Base-by-base conservation (phyloP, 2,888 invertebrate genomes). In the Leptopilina syphax region DNA sequence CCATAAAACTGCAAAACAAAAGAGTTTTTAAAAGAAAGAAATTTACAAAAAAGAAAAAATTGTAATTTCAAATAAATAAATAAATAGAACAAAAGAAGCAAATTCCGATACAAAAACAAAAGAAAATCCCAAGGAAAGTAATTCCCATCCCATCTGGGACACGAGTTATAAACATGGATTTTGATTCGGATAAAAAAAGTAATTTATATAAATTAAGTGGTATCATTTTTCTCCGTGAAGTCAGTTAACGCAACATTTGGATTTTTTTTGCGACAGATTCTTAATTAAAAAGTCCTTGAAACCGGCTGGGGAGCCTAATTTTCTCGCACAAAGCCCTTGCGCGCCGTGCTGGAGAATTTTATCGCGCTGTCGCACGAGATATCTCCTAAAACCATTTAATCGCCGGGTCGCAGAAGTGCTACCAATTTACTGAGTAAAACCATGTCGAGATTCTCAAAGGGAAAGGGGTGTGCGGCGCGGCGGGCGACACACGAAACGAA, bases 341-440 rank as follows among this genome's bases (percentile, higher is more conserved):
- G 44, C 44, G 44, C 5, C 7, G 44, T 44, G 7, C 7, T 44
- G 44, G 44, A 54, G 73, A 73, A 57, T 73, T 73, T 73, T 57
- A 73, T 73, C 73, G 54, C 34, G 9, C 73, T 73, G 27, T 70
- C 13, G 70, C 67, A 83, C 77, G 77, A 80, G 85, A 88, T 87
- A 88, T 86, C 86, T 87, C 81, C 86, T 86, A 89, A 90, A 88
- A 87, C 86, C 90, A 90, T 87, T 91, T 90, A 90, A 91, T 91
- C 89, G 89, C 86, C 81, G 86, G 86, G 86, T 88, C 89, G 86
- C 90, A 89, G 87, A 90, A 90, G 90, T 89, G 89, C 88, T 85
- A 89, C 87, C 90, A 89, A 90, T 90, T 90, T 90, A 86, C 87
- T 82, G 87, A 84, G 86, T 88, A 86, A 87, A 86, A 85, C 87